phyloP scores from a whole-genome alignment of 2,797 vertebrate genomes.

The Ptychobarbus kaznakovi region DNA sequence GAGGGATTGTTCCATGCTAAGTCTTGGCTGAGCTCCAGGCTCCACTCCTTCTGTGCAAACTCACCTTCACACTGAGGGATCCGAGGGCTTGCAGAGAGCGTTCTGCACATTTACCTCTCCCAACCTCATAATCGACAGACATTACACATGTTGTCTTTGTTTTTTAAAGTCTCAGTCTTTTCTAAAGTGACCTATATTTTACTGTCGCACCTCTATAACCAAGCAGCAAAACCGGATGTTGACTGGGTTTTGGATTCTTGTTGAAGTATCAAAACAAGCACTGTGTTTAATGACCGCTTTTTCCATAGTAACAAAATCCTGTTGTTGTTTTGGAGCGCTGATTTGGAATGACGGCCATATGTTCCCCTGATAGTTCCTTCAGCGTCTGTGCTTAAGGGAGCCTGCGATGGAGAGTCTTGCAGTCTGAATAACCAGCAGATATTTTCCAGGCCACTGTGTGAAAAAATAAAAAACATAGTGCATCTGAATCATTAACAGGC shows the following conservation, averaged over 20 bases:
- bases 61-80: constrained; percentile 69
- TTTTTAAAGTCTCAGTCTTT: not conserved
- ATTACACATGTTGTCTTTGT: constrained; percentile 1
- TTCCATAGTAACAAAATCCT: constrained; percentile 38
- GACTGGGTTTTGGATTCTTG: constrained; percentile 14
- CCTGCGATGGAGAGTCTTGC: constrained; percentile 21
- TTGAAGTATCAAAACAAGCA: constrained; percentile 28
- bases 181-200: not conserved
- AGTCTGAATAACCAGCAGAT: constrained; percentile 42
- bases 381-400: constrained; percentile 9
- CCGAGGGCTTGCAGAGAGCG: constrained; percentile 44
- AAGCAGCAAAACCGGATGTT: constrained; percentile 10
- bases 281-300: constrained; percentile 24
- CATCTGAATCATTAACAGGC: constrained; percentile 52
- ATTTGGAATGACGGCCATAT: constrained; percentile 23
- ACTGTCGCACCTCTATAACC: not conserved
- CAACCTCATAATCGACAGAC: constrained; percentile 11
- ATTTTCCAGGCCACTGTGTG: constrained; percentile 47
- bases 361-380: constrained; percentile 9
- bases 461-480: constrained; percentile 37
- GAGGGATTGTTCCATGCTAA: constrained; percentile 67
- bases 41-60: constrained; percentile 67
- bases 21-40: constrained; percentile 76
- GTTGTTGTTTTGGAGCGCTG: constrained; percentile 30
- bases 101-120: not conserved